Evolutionary conservation across 2,888 invertebrate genomes (phyloP).

Genomic region (Cephus nigrinus): DNA sequence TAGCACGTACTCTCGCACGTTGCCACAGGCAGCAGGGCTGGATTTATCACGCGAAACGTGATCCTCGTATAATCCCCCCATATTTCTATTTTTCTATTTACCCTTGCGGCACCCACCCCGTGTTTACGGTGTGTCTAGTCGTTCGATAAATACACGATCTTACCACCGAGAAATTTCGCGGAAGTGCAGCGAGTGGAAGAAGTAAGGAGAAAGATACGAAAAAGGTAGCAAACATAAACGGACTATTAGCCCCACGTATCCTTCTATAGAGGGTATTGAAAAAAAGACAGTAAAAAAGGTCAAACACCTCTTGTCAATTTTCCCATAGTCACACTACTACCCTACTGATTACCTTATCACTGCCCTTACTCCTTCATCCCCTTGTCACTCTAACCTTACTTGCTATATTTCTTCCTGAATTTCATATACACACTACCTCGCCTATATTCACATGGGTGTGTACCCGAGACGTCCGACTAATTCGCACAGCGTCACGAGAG

Average conservation of each 20-base stretch:
- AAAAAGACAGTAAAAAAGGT: not conserved
- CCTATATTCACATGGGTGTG: not conserved
- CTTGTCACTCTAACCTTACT: not conserved
- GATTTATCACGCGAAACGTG: slow-evolving; percentile 33
- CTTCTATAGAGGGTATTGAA: not conserved
- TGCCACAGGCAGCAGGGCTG: not conserved
- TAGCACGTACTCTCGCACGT: not conserved
- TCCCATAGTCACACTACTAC: not conserved
- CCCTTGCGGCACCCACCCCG: slow-evolving; percentile 13
- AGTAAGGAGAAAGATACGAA: not conserved
- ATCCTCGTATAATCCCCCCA: slow-evolving; percentile 25
- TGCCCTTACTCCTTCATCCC: not conserved
- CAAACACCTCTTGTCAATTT: not conserved
- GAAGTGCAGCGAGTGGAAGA: not conserved
- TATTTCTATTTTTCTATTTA: slow-evolving; percentile 36
- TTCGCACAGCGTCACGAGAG: not conserved
- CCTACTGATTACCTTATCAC: not conserved
- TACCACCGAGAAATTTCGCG: not conserved
- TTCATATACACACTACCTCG: not conserved
- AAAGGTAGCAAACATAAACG: not conserved
- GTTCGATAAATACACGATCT: not conserved
- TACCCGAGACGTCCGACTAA: not conserved
- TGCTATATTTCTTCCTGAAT: not conserved
- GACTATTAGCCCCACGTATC: not conserved
- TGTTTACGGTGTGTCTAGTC: slow-evolving; percentile 1